These are phyloP conservation scores for Cervus canadensis DNA, from an alignment of 2,113 vertebrate species.

Conservation along the genomic window DNA sequence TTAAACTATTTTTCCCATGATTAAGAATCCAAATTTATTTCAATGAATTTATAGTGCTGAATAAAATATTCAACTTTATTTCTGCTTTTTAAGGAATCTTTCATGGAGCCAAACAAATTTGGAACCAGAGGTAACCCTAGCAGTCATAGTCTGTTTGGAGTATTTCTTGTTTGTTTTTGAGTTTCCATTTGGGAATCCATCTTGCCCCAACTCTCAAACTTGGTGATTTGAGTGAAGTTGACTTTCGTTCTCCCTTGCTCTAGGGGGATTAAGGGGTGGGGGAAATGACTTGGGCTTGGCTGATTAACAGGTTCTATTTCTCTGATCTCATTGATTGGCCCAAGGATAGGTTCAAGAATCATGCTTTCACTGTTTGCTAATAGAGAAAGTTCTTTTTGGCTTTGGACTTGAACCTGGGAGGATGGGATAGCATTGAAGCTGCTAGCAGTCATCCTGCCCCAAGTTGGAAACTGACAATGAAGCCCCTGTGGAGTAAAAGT, in stretches of 20 bases:
- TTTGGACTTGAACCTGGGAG: neutral
- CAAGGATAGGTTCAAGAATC: neutral
- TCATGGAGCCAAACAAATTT: neutral
- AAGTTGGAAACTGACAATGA: neutral
- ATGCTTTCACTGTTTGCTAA: neutral
- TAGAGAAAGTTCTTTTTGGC: neutral
- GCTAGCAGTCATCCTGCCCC: neutral
- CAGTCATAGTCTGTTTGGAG: neutral
- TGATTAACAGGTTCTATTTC: neutral
- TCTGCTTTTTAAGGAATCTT: neutral
- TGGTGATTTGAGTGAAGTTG: neutral
- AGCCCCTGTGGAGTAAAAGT: neutral
- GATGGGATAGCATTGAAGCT: neutral
- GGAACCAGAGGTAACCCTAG: neutral
- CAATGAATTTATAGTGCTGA: neutral
- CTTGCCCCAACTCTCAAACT: neutral
- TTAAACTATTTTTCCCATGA: neutral
- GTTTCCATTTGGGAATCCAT: neutral
- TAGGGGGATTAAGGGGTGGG: neutral
- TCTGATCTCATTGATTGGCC: neutral
- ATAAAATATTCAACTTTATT: neutral
- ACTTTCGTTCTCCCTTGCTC: neutral
- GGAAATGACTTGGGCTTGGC: neutral
- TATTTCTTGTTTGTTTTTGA: neutral
- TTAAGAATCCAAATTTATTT: neutral